Evolutionary conservation across 2,113 vertebrate species (phyloP).

Genomic region (Protomyctophum bolini): DNA sequence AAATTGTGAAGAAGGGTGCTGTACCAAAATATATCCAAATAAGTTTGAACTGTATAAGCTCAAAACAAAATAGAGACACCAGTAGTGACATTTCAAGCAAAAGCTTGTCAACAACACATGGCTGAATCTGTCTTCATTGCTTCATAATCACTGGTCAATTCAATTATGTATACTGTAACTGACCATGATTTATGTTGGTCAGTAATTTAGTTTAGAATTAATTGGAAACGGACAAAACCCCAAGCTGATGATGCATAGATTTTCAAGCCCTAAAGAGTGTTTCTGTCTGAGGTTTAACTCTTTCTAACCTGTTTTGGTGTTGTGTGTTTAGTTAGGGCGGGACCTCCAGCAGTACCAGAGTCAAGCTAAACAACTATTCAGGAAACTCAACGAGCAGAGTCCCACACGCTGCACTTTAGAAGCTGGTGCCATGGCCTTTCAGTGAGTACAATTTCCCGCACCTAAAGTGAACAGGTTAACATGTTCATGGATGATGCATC

Average conservation of each 20-base stretch:
- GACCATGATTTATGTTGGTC: neutral
- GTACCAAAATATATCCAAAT: too few species aligned
- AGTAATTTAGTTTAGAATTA: neutral
- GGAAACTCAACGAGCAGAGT: slow-evolving; percentile 96
- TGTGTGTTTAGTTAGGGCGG: slow-evolving; percentile 85
- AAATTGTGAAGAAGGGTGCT: too few species aligned
- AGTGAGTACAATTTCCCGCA: slow-evolving; percentile 82
- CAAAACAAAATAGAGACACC: too few species aligned
- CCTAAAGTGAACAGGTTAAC: too few species aligned
- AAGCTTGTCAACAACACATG: slow-evolving; percentile 10
- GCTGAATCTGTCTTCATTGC: slow-evolving; percentile 14
- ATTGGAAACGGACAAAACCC: too few species aligned
- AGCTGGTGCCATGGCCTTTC: slow-evolving; percentile 93
- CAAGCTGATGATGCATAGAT: neutral
- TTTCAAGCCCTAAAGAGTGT: neutral
- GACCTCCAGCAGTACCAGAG: slow-evolving; percentile 98
- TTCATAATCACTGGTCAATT: neutral
- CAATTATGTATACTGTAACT: slow-evolving; percentile 17
- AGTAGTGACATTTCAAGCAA: too few species aligned
- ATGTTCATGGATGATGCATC: too few species aligned
- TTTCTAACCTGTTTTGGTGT: neutral
- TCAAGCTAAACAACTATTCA: slow-evolving; percentile 97
- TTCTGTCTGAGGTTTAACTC: neutral
- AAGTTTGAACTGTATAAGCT: too few species aligned
- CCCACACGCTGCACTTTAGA: slow-evolving; percentile 94